Evolutionary conservation across 1,140 invertebrate genomes (phyloP).

Genomic region (Chironomus striatipennis): DNA sequence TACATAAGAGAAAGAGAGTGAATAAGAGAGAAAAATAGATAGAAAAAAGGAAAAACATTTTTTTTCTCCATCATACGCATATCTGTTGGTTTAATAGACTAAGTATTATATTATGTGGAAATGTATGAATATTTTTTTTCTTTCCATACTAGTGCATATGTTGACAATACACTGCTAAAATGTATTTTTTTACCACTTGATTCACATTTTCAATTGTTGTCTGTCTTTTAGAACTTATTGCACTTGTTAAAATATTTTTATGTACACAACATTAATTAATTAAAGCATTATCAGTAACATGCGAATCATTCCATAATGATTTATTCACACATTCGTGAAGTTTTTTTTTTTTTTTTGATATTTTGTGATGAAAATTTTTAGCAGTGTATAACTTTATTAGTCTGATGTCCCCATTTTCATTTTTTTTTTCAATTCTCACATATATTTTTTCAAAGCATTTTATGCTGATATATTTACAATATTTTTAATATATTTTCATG

Average conservation of each 20-base stretch:
- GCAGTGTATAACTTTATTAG: constrained; percentile 3
- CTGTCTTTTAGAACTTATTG: background rate
- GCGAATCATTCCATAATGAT: background rate
- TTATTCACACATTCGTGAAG: background rate
- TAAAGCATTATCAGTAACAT: constrained; percentile 9
- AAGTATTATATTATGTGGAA: background rate
- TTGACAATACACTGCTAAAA: background rate
- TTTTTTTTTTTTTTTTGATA: background rate
- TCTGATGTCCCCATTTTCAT: constrained; percentile 21
- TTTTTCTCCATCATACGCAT: background rate
- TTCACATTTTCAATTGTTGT: background rate
- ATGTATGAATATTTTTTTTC: background rate
- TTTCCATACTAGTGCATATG: background rate
- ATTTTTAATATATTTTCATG: constrained; percentile 4
- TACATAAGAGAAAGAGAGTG: background rate
- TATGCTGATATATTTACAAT: constrained; percentile 17
- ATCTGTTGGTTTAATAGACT: background rate
- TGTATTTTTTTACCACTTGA: background rate
- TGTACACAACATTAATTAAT: background rate
- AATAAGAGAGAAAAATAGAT: background rate
- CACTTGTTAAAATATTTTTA: background rate
- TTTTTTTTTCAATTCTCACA: background rate
- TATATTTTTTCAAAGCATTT: constrained; percentile 7
- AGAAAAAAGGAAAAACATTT: background rate
- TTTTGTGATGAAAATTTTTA: constrained; percentile 3